Percentiles rank a stretch among this genome's conserved stretches.
Conservation (phyloP, 2,888 invertebrate species). For the Ornithoptera priamus region DNA sequence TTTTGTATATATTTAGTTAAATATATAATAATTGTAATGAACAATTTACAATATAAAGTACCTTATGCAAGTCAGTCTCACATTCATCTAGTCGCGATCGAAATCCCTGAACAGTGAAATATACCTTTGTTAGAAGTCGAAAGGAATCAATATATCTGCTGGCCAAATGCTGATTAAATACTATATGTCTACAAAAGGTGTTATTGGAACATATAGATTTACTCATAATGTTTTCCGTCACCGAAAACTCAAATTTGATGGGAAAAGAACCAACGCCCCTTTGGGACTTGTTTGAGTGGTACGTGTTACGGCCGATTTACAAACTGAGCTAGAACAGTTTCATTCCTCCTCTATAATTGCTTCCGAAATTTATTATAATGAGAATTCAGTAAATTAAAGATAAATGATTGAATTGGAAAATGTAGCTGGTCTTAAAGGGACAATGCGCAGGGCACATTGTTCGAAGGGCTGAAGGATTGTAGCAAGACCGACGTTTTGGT, state of each 20-base stretch:
- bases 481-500: too few relatives aligned
- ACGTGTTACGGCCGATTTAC: too few relatives aligned
- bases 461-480: neutral
- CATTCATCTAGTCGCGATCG: constrained; percentile 5
- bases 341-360: neutral
- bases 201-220: too few relatives aligned
- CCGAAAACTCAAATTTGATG: too few relatives aligned
- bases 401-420: neutral
- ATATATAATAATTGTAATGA: constrained; percentile 2
- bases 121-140: neutral
- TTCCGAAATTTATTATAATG: neutral
- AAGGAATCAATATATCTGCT: too few relatives aligned
- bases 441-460: neutral
- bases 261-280: too few relatives aligned
- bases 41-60: constrained; percentile 11
- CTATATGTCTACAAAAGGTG: too few relatives aligned
- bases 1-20: constrained; percentile 6
- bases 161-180: too few relatives aligned
- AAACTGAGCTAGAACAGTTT: too few relatives aligned
- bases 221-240: too few relatives aligned
- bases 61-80: constrained; percentile 24
- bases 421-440: neutral
- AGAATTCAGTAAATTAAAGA: neutral
- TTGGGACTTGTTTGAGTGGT: too few relatives aligned
- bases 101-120: constrained; percentile 2